phyloP scores from a whole-genome alignment of 64 coral and sea anemone genomes.

The Cladopsammia gracilis region DNA sequence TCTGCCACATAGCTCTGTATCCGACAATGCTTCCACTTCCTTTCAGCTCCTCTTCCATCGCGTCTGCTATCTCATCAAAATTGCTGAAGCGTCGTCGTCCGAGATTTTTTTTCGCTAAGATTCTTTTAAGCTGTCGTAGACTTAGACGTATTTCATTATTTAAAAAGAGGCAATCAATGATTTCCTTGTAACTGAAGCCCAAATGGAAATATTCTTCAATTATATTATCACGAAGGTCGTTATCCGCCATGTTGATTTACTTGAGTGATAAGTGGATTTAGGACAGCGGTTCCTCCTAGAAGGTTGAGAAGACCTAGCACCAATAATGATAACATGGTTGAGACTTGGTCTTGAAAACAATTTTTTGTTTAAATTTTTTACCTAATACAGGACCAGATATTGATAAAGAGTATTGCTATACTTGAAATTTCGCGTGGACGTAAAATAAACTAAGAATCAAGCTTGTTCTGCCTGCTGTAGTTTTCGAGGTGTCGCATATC shows the following conservation, averaged over 20 bases:
- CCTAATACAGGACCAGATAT: no score
- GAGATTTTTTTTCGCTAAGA: constrained; percentile 50
- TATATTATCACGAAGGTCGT: constrained; percentile 17
- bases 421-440: no score
- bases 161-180: constrained; percentile 71
- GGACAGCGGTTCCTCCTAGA: neutral
- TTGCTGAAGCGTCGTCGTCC: constrained; percentile 64
- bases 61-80: constrained; percentile 49
- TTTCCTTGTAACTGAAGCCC: constrained; percentile 61
- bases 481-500: no score
- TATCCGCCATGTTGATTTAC: constrained; percentile 22
- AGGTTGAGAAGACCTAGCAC: constrained; percentile 1
- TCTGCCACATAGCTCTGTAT: constrained; percentile 75
- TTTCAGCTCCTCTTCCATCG: constrained; percentile 60
- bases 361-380: no score
- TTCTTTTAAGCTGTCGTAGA: constrained; percentile 67
- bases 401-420: no score
- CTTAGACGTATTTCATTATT: constrained; percentile 47
- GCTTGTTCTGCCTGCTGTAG: constrained; percentile 7
- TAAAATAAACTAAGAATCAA: neutral
- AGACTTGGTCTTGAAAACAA: no score
- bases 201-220: constrained; percentile 68
- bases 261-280: neutral
- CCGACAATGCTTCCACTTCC: constrained; percentile 63
- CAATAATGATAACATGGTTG: no score